phyloP scores from a whole-genome alignment of 1,140 invertebrate genomes.

The Lordiphosa collinella region DNA sequence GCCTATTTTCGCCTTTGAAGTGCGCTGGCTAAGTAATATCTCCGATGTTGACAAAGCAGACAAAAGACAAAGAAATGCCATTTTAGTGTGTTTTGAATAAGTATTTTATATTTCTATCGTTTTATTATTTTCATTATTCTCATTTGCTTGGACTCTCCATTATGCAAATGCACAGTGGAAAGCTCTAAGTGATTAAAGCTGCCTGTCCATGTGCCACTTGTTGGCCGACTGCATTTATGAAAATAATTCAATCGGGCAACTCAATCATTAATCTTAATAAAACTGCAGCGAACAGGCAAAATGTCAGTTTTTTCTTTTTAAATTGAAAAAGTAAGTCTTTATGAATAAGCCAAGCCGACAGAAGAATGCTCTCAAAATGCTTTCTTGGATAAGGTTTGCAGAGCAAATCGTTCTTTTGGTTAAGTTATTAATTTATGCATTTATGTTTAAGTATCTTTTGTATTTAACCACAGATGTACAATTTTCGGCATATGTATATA shows the following conservation, averaged over 20 bases:
- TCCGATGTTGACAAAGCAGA: conserved; percentile 19
- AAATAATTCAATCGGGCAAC: conserved; percentile 53
- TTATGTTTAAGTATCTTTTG: too few species aligned
- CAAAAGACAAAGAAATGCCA: conserved; percentile 17
- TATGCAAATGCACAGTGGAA: conserved; percentile 57
- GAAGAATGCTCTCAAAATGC: background rate
- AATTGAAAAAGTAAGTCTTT: conserved; percentile 21
- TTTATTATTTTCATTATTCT: conserved; percentile 14
- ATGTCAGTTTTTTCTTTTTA: conserved; percentile 37
- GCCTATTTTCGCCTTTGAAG: conserved; percentile 41
- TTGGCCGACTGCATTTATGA: conserved; percentile 37
- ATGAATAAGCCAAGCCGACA: background rate
- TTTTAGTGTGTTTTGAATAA: conserved; percentile 11
- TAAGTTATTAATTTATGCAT: too few species aligned
- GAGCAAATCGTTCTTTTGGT: too few species aligned
- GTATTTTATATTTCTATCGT: conserved; percentile 16
- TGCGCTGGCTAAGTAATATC: conserved; percentile 21
- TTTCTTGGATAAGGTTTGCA: too few species aligned
- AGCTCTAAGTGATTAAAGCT: conserved; percentile 53
- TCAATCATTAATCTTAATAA: conserved; percentile 74
- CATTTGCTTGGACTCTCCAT: conserved; percentile 39
- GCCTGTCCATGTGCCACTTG: conserved; percentile 12
- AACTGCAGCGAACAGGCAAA: conserved; percentile 34
- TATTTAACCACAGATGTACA: too few species aligned
- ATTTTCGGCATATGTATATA: too few species aligned